Percentiles rank a stretch among this genome's conserved stretches.
Evolutionary conservation across 2,888 invertebrate species (phyloP).

Genomic region (Drosophila prostipennis): DNA sequence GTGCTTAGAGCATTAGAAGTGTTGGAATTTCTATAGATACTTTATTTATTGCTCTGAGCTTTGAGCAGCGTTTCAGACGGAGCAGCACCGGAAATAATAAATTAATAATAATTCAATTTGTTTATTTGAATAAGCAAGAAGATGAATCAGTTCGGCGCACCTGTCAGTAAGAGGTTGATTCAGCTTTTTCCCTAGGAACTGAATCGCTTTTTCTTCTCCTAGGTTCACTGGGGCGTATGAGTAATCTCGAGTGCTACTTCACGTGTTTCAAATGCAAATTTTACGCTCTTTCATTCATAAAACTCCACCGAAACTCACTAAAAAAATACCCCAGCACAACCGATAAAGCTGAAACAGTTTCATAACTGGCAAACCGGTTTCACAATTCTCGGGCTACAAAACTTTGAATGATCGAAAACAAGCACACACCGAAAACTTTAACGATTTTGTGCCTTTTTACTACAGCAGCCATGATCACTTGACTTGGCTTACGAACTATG

Average conservation of each 20-base stretch:
- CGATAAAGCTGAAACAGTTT: slow-evolving; percentile 52
- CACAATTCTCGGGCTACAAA: slow-evolving; percentile 31
- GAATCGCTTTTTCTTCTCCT: slow-evolving; percentile 11
- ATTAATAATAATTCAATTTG: slow-evolving; percentile 45
- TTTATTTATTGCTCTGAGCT: slow-evolving; percentile 8
- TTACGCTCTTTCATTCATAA: slow-evolving; percentile 64
- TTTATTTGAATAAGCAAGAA: slow-evolving; percentile 32
- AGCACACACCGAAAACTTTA: slow-evolving; percentile 52
- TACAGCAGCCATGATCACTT: slow-evolving; percentile 61
- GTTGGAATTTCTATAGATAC: slow-evolving; percentile 9
- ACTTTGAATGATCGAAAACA: slow-evolving; percentile 68
- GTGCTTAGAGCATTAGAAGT: slow-evolving; percentile 20
- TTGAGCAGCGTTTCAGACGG: slow-evolving; percentile 5
- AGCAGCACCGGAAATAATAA: slow-evolving; percentile 46
- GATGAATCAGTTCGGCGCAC: slow-evolving; percentile 49
- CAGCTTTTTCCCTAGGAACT: slow-evolving; percentile 46
- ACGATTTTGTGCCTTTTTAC: slow-evolving; percentile 70
- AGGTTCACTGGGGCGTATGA: slow-evolving; percentile 57
- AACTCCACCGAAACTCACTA: slow-evolving; percentile 25
- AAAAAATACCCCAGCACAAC: background rate
- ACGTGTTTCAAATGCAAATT: slow-evolving; percentile 51
- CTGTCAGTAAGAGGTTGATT: slow-evolving; percentile 46
- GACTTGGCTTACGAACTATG: slow-evolving; percentile 73
- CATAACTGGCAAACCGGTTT: slow-evolving; percentile 64
- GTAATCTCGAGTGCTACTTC: slow-evolving; percentile 52